phyloP scores from a whole-genome alignment of 2,113 vertebrate genomes.

The Cisticola juncidis region DNA sequence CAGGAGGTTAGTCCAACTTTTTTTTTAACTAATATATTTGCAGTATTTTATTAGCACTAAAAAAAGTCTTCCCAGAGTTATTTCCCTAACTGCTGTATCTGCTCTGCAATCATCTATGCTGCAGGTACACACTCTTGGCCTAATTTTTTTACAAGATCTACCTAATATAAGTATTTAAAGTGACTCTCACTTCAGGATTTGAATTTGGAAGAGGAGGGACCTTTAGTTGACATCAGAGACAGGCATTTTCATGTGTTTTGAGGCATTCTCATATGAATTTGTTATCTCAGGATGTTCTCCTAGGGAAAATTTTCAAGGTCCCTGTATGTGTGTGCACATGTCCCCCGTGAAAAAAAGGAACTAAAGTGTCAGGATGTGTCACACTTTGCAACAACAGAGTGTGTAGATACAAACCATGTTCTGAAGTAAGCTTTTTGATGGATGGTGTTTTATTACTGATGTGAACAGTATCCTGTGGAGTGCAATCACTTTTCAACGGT shows the following conservation, averaged over 20 bases:
- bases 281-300: neutral
- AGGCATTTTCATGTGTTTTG: neutral
- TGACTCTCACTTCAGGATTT: neutral
- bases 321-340: accelerated
- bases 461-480: neutral
- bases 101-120: neutral
- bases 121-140: neutral
- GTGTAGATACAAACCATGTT: neutral
- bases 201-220: neutral
- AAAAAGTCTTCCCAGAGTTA: neutral
- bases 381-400: neutral
- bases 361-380: neutral
- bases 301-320: neutral
- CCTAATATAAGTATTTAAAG: neutral
- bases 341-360: neutral
- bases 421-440: neutral
- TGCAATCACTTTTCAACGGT: neutral
- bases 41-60: neutral
- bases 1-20: neutral
- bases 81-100: neutral
- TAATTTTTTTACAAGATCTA: neutral
- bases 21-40: neutral
- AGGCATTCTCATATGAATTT: neutral
- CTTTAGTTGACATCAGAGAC: neutral
- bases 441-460: neutral